Evolutionary conservation across 2,888 invertebrate species (phyloP).

Genomic region (Drosophila lutescens): DNA sequence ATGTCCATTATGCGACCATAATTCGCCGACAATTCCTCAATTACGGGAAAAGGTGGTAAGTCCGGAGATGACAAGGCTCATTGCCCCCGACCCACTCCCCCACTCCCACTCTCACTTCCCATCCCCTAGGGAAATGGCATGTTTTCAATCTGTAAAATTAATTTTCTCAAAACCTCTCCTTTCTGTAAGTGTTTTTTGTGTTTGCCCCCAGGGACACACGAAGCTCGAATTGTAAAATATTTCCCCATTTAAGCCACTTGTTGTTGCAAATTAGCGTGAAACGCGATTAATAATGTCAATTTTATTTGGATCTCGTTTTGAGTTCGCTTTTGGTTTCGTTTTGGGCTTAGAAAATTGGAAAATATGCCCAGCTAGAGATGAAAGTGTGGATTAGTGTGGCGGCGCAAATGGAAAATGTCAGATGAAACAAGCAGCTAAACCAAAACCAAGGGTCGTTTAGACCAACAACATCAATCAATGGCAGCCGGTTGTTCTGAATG

Average conservation of each 20-base stretch:
- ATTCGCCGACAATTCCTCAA: constrained; percentile 73
- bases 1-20: constrained; percentile 65
- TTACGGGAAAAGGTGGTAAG: constrained; percentile 39
- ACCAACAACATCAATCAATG: constrained; percentile 40
- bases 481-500: constrained; percentile 14
- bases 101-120: constrained; percentile 4
- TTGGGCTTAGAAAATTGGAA: constrained; percentile 60
- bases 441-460: not conserved
- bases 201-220: constrained; percentile 9
- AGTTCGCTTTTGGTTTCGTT: constrained; percentile 17
- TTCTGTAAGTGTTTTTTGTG: constrained; percentile 1
- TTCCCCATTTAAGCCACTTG: constrained; percentile 28
- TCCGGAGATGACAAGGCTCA: not conserved
- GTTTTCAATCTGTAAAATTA: constrained; percentile 79
- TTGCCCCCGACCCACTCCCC: not conserved
- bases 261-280: constrained; percentile 79
- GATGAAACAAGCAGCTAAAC: not conserved
- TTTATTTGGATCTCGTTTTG: constrained; percentile 41
- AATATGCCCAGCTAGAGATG: constrained; percentile 62
- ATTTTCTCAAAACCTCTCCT: constrained; percentile 67
- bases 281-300: constrained; percentile 80
- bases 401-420: constrained; percentile 7
- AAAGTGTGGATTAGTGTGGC: constrained; percentile 69
- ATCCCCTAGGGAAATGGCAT: constrained; percentile 24
- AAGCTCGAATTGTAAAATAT: constrained; percentile 64